Evolutionary conservation across 2,113 vertebrate genomes (phyloP).

Genomic region (Mormoops blainvillei): DNA sequence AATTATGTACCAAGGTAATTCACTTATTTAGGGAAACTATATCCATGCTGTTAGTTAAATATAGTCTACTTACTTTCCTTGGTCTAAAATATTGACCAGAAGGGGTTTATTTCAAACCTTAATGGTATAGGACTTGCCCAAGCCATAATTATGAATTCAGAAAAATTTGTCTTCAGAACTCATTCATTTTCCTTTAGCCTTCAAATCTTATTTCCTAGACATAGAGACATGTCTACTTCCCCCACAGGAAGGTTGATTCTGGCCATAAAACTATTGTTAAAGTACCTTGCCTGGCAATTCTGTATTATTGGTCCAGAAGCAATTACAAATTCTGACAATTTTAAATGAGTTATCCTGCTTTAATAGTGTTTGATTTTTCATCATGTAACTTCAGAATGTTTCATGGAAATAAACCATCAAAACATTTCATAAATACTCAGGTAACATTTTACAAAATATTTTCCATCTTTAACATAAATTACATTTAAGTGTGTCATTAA

Average conservation of each 20-base stretch:
- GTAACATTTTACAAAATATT: constrained; percentile 11
- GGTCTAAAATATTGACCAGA: not conserved
- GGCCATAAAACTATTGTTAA: not conserved
- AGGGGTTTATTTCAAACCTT: not conserved
- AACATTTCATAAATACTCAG: not conserved
- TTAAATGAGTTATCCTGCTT: constrained; percentile 27
- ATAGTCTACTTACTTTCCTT: not conserved
- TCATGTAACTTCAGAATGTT: not conserved
- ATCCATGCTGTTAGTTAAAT: not conserved
- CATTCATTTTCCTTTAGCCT: not conserved
- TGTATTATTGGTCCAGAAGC: not conserved
- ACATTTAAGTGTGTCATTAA: not conserved
- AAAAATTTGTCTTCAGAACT: not conserved
- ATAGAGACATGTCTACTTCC: not conserved
- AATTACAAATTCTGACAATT: constrained; percentile 15
- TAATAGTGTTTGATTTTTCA: not conserved
- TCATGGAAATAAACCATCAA: not conserved
- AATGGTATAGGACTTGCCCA: not conserved
- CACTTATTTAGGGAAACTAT: not conserved
- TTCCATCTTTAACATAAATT: not conserved
- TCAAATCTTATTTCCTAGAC: not conserved
- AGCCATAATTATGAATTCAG: not conserved
- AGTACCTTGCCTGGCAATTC: not conserved
- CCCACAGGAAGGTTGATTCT: not conserved
- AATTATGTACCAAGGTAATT: not conserved